A percentile compares a stretch with the other conserved stretches of the same genome.
Evolutionary conservation across 2,113 vertebrate genomes (phyloP).

Genomic region (Notarius quadriscutis): DNA sequence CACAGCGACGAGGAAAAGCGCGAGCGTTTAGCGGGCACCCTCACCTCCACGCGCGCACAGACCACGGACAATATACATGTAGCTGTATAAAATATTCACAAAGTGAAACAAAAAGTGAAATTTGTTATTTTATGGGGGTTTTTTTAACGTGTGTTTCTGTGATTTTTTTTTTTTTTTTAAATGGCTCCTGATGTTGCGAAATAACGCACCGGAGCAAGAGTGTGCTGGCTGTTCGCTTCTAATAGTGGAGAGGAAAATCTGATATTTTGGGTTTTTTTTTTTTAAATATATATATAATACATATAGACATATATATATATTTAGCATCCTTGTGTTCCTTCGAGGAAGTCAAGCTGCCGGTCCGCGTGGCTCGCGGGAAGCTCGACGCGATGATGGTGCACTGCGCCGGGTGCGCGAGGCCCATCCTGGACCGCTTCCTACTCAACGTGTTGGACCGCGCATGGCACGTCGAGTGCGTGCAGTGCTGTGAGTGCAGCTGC

Average conservation of each 20-base stretch:
- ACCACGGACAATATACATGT: neutral
- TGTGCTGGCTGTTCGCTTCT: constrained; percentile 47
- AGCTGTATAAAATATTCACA: neutral
- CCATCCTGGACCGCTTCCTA: constrained; percentile 92
- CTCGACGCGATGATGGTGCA: constrained; percentile 91
- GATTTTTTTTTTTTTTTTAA: constrained; percentile 37
- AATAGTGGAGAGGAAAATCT: constrained; percentile 42
- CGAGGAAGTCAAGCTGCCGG: constrained; percentile 72
- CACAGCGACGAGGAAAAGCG: constrained; percentile 87
- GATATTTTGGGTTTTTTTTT: constrained; percentile 1
- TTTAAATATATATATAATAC: neutral
- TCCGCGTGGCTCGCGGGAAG: constrained; percentile 65
- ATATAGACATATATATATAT: neutral
- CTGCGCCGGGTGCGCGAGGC: constrained; percentile 95
- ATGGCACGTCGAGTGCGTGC: constrained; percentile 96
- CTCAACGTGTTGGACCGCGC: constrained; percentile 95
- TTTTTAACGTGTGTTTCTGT: neutral
- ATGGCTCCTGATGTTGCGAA: constrained; percentile 55
- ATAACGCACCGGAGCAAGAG: constrained; percentile 18
- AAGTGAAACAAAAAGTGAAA: neutral
- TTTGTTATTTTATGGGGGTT: neutral
- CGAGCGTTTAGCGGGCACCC: constrained; percentile 79
- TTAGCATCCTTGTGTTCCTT: constrained; percentile 27
- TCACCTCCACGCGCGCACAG: constrained; percentile 72
- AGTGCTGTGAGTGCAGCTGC: constrained; percentile 94